Conservation (phyloP, 1,140 invertebrate species). For the Orchesella cincta region DNA sequence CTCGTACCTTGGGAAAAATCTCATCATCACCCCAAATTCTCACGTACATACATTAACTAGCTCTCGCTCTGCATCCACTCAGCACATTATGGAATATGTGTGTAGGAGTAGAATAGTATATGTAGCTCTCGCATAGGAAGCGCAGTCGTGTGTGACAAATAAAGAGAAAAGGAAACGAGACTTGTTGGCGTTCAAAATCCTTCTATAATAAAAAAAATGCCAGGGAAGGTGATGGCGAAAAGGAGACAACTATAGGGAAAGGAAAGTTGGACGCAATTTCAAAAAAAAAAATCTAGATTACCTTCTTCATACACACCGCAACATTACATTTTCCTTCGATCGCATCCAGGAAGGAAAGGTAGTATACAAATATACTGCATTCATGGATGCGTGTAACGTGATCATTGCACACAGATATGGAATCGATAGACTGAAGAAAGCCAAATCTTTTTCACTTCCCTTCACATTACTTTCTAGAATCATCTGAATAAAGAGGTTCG, state of each 20-base stretch:
- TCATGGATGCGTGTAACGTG: background rate
- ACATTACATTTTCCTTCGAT: background rate
- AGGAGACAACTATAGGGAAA: background rate
- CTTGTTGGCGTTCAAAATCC: conserved; percentile 14
- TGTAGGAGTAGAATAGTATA: background rate
- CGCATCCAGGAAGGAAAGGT: too few relatives aligned
- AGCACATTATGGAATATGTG: too few relatives aligned
- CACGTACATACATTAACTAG: too few relatives aligned
- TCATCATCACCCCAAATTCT: too few relatives aligned
- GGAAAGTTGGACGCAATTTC: background rate
- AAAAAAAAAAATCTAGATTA: background rate
- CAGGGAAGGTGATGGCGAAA: background rate
- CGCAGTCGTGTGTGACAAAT: conserved; percentile 20
- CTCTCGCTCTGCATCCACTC: too few relatives aligned
- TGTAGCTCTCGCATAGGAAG: background rate
- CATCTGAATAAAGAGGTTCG: too few relatives aligned
- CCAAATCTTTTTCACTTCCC: background rate
- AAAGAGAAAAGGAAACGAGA: background rate
- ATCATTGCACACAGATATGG: background rate
- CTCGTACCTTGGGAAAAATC: too few relatives aligned
- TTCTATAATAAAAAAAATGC: background rate
- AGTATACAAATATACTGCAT: background rate
- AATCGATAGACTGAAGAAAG: too few relatives aligned
- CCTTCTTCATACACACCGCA: background rate
- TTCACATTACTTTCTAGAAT: too few relatives aligned